These are phyloP conservation scores for Andrena minutula DNA, from an alignment of 2,888 invertebrate species.

Conservation along the genomic window DNA sequence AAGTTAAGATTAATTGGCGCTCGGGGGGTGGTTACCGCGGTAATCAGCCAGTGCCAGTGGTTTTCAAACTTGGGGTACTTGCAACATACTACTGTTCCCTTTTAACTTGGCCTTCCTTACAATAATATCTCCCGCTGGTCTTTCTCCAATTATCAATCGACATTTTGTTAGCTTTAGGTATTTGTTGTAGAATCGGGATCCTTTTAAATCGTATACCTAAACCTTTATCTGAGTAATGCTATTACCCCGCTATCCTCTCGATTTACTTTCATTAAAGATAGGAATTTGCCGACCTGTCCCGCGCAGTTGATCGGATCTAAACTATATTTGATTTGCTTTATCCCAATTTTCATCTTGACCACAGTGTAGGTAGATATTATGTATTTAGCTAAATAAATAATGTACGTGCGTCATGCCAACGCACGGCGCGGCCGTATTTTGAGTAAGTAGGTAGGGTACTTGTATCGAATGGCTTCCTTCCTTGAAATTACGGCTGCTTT, in stretches of 20 bases:
- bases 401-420: no score
- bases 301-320: neutral
- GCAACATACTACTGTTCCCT: constrained; percentile 7
- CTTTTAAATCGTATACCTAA: no score
- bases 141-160: neutral
- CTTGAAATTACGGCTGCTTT: constrained; percentile 25
- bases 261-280: neutral
- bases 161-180: neutral
- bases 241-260: neutral
- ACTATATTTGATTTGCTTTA: no score
- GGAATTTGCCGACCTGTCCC: neutral
- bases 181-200: neutral
- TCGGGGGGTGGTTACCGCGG: constrained; percentile 84
- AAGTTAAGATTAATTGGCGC: constrained; percentile 85
- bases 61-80: constrained; percentile 76
- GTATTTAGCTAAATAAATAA: no score
- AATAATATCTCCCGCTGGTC: neutral
- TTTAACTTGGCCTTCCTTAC: neutral
- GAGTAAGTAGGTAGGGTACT: neutral
- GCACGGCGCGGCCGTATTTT: neutral
- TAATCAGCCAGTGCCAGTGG: constrained; percentile 83
- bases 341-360: no score
- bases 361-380: no score
- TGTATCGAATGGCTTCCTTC: neutral
- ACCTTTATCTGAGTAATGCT: neutral